Evolutionary conservation across 2,113 vertebrate genomes (phyloP).

Genomic region (Entomyzon cyanotis): DNA sequence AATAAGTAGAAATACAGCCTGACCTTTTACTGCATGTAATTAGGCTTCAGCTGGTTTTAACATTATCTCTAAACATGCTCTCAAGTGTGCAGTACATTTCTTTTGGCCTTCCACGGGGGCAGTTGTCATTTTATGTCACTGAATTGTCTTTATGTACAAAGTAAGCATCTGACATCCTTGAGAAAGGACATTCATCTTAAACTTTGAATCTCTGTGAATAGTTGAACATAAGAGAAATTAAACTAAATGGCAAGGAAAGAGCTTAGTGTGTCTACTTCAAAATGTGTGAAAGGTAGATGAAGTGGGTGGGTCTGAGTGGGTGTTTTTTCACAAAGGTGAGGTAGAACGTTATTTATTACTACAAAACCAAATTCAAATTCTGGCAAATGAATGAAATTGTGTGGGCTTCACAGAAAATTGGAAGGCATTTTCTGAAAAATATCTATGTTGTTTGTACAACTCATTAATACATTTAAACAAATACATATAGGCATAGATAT

Average conservation of each 20-base stretch:
- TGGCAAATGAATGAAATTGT: not conserved
- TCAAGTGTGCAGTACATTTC: not conserved
- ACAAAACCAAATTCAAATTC: not conserved
- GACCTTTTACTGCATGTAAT: not conserved
- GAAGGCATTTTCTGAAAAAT: not conserved
- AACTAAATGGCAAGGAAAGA: not conserved
- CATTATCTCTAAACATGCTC: not conserved
- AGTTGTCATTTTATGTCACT: not conserved
- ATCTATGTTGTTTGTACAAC: not conserved
- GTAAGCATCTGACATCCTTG: not conserved
- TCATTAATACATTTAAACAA: not conserved
- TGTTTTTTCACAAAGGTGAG: not conserved
- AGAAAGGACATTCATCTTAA: not conserved
- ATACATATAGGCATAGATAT: not conserved
- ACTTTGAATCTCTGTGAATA: not conserved
- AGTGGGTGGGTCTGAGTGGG: not conserved
- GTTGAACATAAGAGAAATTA: not conserved
- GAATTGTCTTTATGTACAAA: not conserved
- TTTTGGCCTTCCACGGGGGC: not conserved
- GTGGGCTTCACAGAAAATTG: not conserved
- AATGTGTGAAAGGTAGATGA: not conserved
- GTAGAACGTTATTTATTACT: not conserved
- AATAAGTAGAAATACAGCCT: not conserved
- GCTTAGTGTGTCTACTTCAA: not conserved
- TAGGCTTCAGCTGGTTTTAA: not conserved